phyloP scores from a whole-genome alignment of 2,113 vertebrate genomes.

The Cettia cetti region DNA sequence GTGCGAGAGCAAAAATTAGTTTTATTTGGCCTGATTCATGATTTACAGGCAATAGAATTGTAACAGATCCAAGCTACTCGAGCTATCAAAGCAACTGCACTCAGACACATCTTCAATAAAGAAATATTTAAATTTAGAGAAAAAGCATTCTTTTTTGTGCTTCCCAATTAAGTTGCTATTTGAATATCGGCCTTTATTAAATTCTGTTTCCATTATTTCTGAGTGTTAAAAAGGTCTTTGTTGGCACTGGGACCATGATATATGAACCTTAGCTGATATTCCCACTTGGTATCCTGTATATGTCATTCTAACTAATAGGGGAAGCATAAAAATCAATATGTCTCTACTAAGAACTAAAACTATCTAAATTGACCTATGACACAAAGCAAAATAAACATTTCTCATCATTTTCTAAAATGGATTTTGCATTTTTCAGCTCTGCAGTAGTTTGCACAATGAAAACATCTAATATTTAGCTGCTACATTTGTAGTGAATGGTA shows the following conservation, averaged over 20 bases:
- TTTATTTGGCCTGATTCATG: background rate
- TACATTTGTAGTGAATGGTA: background rate
- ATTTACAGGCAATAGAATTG: background rate
- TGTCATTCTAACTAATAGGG: slow-evolving; percentile 70
- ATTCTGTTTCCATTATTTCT: slow-evolving; percentile 66
- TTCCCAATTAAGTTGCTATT: slow-evolving; percentile 49
- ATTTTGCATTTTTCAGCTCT: background rate
- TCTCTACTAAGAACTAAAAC: slow-evolving; percentile 78
- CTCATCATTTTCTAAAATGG: slow-evolving; percentile 34
- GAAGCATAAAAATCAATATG: slow-evolving; percentile 80
- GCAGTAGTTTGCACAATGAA: background rate
- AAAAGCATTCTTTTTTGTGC: slow-evolving; percentile 5
- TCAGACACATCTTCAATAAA: background rate
- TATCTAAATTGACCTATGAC: slow-evolving; percentile 72
- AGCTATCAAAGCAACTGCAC: background rate
- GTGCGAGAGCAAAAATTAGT: background rate
- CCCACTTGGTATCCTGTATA: slow-evolving; percentile 64
- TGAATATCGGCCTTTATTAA: slow-evolving; percentile 38
- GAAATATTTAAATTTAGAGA: slow-evolving; percentile 5
- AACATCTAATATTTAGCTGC: background rate
- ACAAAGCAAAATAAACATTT: slow-evolving; percentile 52
- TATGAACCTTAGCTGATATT: slow-evolving; percentile 59
- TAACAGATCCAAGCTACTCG: background rate
- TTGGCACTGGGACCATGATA: slow-evolving; percentile 47
- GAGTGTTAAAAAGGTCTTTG: slow-evolving; percentile 61